Percentiles rank a stretch among this genome's conserved stretches.
These are phyloP conservation scores for Berghia stephanieae DNA, from an alignment of 1,140 invertebrate species.

Conservation along the genomic window DNA sequence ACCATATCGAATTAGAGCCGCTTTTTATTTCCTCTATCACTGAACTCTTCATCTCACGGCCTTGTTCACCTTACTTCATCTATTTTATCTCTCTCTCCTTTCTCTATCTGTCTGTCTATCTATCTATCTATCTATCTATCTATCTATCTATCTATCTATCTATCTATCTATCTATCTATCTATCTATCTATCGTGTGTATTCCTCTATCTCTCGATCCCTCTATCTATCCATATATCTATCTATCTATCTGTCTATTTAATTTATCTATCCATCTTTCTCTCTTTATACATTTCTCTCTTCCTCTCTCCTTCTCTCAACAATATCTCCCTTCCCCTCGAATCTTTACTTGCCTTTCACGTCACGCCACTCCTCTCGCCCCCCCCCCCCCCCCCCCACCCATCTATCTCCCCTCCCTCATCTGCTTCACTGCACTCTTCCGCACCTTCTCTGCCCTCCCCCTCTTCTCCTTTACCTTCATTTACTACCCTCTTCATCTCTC, in stretches of 20 bases:
- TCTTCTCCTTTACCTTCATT: not conserved
- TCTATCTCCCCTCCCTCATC: not conserved
- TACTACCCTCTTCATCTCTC: not conserved
- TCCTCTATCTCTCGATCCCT: not conserved
- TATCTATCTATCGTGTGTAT: not conserved
- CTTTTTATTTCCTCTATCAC: no score
- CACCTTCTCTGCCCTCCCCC: not conserved
- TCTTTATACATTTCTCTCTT: no score
- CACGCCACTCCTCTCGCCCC: not conserved
- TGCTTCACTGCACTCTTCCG: not conserved
- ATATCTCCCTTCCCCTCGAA: not conserved
- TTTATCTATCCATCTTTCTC: not conserved
- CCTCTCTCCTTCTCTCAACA: not conserved
- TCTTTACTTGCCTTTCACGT: not conserved
- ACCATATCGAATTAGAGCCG: no score
- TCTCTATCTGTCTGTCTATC: no score
- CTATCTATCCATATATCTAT: not conserved
- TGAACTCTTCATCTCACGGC: no score
- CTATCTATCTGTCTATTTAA: not conserved
- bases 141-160: no score
- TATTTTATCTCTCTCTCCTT: no score
- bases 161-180: slow-evolving; percentile 14
- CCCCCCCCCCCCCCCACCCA: not conserved
- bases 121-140: no score
- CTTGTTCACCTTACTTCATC: no score